These are phyloP conservation scores for Homarus gammarus DNA, from an alignment of 2,888 invertebrate genomes.

Conservation along the genomic window DNA sequence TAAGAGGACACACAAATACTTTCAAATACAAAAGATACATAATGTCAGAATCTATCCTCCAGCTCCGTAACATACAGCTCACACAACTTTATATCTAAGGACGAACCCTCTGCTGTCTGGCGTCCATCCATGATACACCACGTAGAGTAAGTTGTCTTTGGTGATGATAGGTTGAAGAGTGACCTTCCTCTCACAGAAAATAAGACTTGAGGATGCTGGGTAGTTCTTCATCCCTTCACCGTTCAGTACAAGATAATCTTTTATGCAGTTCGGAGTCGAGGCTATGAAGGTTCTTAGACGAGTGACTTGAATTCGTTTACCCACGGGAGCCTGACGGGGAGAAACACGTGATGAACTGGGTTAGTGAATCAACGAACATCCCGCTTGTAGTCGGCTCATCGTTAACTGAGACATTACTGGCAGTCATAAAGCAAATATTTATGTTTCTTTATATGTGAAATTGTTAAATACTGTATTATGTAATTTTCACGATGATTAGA, in stretches of 20 bases:
- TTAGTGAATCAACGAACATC: neutral
- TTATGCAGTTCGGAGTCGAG: neutral
- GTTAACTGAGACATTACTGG: too few relatives aligned
- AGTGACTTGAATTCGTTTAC: constrained; percentile 17
- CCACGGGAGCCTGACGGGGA: constrained; percentile 22
- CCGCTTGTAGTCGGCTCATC: too few relatives aligned
- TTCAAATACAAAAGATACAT: too few relatives aligned
- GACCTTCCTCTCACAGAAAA: neutral
- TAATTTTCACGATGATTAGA: too few relatives aligned
- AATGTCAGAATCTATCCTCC: too few relatives aligned
- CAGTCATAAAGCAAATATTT: too few relatives aligned
- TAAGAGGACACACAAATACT: too few relatives aligned
- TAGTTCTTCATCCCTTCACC: neutral
- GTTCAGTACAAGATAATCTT: constrained; percentile 37
- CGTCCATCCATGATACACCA: neutral
- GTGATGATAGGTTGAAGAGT: neutral
- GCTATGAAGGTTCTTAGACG: constrained; percentile 17
- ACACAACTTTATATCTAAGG: neutral
- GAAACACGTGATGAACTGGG: neutral
- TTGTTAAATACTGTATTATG: too few relatives aligned
- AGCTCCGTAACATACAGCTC: too few relatives aligned
- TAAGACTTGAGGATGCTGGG: neutral
- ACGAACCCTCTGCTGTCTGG: neutral
- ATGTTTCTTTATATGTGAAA: too few relatives aligned
- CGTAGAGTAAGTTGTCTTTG: neutral